A percentile compares a stretch with the other conserved stretches of the same genome.
These are phyloP conservation scores for Leucophenga varia DNA, from an alignment of 1,140 invertebrate genomes.

Conservation along the genomic window DNA sequence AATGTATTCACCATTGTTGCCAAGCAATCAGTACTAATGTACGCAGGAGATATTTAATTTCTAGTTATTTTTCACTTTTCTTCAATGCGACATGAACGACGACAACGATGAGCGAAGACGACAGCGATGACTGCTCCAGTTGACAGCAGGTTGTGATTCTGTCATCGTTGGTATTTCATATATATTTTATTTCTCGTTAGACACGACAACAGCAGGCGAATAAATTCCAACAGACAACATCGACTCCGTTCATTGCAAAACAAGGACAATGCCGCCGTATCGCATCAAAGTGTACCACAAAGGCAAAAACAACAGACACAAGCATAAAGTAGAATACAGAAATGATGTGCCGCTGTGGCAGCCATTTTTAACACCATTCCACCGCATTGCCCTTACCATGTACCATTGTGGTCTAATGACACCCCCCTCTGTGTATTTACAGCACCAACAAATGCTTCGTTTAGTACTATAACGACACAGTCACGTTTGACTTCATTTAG, in stretches of 20 bases:
- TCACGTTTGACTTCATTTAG: no score
- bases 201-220: conserved; percentile 12
- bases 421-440: no score
- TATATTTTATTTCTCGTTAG: no score
- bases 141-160: conserved; percentile 26
- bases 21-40: conserved; percentile 19
- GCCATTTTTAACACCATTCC: conserved; percentile 29
- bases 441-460: no score
- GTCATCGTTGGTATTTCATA: no score
- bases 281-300: no score
- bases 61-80: conserved; percentile 35
- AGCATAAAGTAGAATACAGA: conserved; percentile 24
- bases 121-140: conserved; percentile 7
- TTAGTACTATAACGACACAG: no score
- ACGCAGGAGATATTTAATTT: conserved; percentile 34
- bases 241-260: conserved; percentile 3
- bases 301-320: conserved; percentile 13
- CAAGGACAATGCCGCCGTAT: not conserved
- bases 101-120: not conserved
- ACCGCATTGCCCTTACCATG: no score
- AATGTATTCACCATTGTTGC: no score
- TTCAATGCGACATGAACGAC: conserved; percentile 24
- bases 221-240: conserved; percentile 13
- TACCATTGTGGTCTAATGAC: no score
- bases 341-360: conserved; percentile 35